Conservation (phyloP, 2,797 vertebrate species). For the Argya squamiceps region DNA sequence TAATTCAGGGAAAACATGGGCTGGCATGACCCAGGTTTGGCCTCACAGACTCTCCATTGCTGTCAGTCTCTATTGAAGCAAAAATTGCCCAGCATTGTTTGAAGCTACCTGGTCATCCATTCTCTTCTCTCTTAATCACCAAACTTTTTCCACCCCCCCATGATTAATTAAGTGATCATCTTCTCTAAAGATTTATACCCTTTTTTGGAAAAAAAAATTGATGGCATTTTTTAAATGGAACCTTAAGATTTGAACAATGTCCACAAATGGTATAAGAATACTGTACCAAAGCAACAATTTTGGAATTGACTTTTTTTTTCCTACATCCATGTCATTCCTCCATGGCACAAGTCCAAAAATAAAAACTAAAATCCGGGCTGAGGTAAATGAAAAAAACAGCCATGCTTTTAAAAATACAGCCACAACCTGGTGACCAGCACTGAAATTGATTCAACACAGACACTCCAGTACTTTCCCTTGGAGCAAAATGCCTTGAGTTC, state of each 20-base stretch:
- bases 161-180: constrained; percentile 72
- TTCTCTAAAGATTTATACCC: constrained; percentile 72
- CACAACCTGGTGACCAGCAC: not conserved
- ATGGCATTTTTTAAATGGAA: constrained; percentile 65
- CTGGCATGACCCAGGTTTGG: not conserved
- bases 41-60: not conserved
- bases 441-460: not conserved
- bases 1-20: not conserved
- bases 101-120: not conserved
- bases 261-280: constrained; percentile 31
- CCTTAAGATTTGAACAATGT: constrained; percentile 67
- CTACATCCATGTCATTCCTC: not conserved
- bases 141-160: constrained; percentile 10
- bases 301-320: constrained; percentile 18
- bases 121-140: constrained; percentile 51
- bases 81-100: not conserved
- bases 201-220: constrained; percentile 55
- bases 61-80: not conserved
- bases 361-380: constrained; percentile 8
- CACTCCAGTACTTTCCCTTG: not conserved
- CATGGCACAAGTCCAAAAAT: not conserved
- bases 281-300: constrained; percentile 53
- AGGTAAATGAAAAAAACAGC: not conserved
- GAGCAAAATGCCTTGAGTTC: not conserved
- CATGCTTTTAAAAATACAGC: not conserved